Base-by-base conservation (phyloP, 2,888 invertebrate genomes). In the Lasiommata megera region DNA sequence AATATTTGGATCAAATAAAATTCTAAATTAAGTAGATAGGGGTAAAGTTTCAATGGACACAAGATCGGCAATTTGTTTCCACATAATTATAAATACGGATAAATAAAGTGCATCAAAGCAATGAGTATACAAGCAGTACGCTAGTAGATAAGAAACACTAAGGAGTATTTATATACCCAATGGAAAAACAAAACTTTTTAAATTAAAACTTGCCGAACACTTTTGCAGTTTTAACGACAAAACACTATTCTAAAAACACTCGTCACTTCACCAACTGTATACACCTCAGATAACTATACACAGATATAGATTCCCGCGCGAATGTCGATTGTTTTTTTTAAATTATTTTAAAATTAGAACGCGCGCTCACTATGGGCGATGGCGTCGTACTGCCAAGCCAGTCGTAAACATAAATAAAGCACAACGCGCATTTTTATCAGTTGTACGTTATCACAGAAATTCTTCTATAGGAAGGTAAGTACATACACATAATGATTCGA, bases 361-460 rank as follows among this genome's bases (percentile, higher is more conserved):
- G 51, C 38, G 38, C 51, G 51, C 16, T 16, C 51, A 6, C 38
- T 6, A 6, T 16, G 38, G 11, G 28, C 51, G 38, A 29, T 40
- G 51, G 29, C 29, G 29, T 28, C 29, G 1, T 38, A 51, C 51
- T 51, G 51, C 38, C 51, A 16, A 23, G 36, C n/a, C 38, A 6
- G 38, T 38, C 28, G 36, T 51, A 51, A 51, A 51, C 38, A 28
- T 51, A 51, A 40, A 51, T 51, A 40, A 23, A 38, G 29, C 28
- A 16, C 46, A n/a, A 1, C 36, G 51, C 29, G 38, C 38, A 51
- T 51, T 38, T 50, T 51, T 51, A 51, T 51, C 51, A 51, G 51
- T 12, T 29, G 16, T 29, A 38, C 38, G 28, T 51, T 51, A 51
- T 51, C 51, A 51, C 38, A 38, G 16, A 28, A 28, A 38, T 11